Percentiles rank a stretch among this genome's conserved stretches.
These are phyloP conservation scores for Nemopilema nomurai DNA, from an alignment of 30 jellyfish, hydroid and myxozoan species.

Conservation along the genomic window DNA sequence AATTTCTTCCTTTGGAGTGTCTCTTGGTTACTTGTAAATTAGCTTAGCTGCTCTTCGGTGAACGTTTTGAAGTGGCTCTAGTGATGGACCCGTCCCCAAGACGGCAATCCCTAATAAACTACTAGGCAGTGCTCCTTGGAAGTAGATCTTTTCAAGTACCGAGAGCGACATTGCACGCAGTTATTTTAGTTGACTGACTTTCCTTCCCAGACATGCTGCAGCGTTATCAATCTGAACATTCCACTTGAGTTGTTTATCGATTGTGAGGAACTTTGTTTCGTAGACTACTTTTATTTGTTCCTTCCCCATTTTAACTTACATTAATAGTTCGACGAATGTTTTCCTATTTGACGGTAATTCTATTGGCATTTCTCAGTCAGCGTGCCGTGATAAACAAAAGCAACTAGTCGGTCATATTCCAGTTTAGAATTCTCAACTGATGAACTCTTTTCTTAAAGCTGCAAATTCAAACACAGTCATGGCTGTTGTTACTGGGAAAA, in stretches of 20 bases:
- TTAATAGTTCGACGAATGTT: too few species aligned
- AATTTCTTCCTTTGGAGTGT: background rate
- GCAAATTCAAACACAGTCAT: too few species aligned
- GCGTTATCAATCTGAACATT: background rate
- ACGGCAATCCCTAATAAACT: background rate
- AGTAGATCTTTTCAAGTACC: constrained; percentile 1
- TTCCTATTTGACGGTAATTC: too few species aligned
- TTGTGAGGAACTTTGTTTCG: constrained; percentile 3
- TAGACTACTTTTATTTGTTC: background rate
- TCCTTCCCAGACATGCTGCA: constrained; percentile 6
- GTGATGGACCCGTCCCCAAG: constrained; percentile 5
- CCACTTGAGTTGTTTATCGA: constrained; percentile 2
- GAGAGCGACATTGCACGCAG: constrained; percentile 5
- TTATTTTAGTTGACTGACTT: background rate
- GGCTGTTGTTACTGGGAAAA: too few species aligned
- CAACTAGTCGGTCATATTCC: too few species aligned
- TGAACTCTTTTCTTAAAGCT: too few species aligned
- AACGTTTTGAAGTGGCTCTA: background rate
- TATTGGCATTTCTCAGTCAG: too few species aligned
- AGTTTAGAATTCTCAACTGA: too few species aligned
- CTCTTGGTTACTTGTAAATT: background rate
- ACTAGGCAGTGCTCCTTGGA: background rate
- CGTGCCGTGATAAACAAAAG: too few species aligned
- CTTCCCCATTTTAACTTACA: too few species aligned
- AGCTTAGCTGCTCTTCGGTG: too few species aligned